Evolutionary conservation across 2,888 invertebrate species (phyloP), one percentile per base, ranked within the genome.

Genomic region (Pristionchus arcanus): DNA sequence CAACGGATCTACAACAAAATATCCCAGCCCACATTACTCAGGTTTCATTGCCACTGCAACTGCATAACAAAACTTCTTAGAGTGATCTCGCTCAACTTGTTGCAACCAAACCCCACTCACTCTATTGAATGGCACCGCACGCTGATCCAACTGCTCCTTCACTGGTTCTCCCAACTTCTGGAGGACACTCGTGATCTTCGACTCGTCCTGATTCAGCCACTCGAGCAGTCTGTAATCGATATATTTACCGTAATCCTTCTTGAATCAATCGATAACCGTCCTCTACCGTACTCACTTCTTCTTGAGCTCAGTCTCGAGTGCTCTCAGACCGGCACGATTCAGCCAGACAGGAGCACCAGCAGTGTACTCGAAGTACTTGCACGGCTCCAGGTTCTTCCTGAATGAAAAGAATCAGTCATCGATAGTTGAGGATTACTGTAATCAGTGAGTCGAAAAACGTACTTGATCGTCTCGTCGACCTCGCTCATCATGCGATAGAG

Each of bases 311-410:
- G 91, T 92, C 81, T 95, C 95, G 68, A 93, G 71, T 25, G 91
- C 84, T 63, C 95, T 92, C 63, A 95, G 91, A 49, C 91, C 91
- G 0, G 90, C 90, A 90, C 95, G 91, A 25, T 91, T 93, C 88
- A 95, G 90, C 95, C 95, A 95, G 21, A 93, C 93, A 49, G 91
- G 86, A 53, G 91, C 90, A 4, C 90, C 90, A 3, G 91, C 90
- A 74, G 92, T 92, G 86, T 92, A 92, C 9, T 91, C 91, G 91
- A 94, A 94, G 93, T 92, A 94, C 28, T 90, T 90, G 88, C 92
- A 92, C 49, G 94, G 94, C 77, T 94, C 94, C 89, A 94, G 93
- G 88, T 93, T 92, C 59, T 91, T 91, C 84, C 93, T 94, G 89
- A 53, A 93, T 74, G n/a, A 13, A 74, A 77, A n/a, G 31, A 31